Evolutionary conservation across 2,113 vertebrate species (phyloP), one percentile per base, ranked within the genome.

Genomic region (Phainopepla nitens): DNA sequence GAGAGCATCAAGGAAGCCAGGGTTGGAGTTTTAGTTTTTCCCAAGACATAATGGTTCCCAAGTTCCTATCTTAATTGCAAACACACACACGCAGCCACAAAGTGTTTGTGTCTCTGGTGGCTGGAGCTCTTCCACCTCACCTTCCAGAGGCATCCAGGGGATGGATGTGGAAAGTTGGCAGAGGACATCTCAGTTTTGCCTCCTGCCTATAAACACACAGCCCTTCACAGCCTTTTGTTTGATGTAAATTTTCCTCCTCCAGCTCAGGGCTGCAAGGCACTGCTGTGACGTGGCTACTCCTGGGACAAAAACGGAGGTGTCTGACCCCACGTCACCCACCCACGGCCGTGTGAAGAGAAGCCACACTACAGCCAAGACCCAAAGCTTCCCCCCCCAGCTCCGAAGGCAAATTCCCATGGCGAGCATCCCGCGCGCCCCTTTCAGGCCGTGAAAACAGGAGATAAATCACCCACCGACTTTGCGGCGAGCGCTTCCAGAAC

Each of bases 21-120:
- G n/a, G 62, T 1, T 75, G 56, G 73, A 79, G 28, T 17, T 94
- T 89, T 73, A 28, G 79, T 82, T 50, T 56, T 85, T 68, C 93
- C 91, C 87, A 69, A 96, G 94, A 78, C 62, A 83, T 94, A 88
- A 95, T 79, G 94, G 83, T 80, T 97, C 75, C 96, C 92, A 84
- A 95, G 97, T 87, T 93, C 95, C 95, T 86, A 89, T 95, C 96
- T 96, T 96, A 92, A 93, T 77, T 73, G 92, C 94, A 97, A 96
- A 96, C 89, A 95, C 87, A 87, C 68, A 82, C 50, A 29, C 2
- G 0, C 21, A 94, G 80, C 81, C 90, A 90, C 85, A 56, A 80
- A 76, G 45, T 57, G 87, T 82, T 83, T 84, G 82, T 65, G 56
- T 92, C 95, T 95, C 94, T 39, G 7, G 77, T 61, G 87, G 82